Conservation (phyloP, 2,797 vertebrate species). For the Potorous gilbertii region DNA sequence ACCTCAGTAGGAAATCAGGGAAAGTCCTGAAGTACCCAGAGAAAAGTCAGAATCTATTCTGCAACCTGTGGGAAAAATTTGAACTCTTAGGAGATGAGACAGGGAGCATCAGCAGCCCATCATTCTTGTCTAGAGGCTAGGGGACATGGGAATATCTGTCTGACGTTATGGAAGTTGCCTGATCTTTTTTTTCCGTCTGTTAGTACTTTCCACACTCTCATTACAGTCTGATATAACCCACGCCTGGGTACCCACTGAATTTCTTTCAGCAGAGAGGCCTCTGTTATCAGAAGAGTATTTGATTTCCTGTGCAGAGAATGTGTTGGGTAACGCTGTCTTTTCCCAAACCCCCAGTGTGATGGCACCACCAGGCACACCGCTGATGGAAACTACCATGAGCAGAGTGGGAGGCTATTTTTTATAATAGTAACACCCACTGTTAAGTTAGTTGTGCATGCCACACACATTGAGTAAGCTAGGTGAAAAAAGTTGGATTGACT, state of each 20-base stretch:
- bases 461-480: neutral
- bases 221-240: neutral
- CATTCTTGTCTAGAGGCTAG: neutral
- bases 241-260: neutral
- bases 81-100: neutral
- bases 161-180: neutral
- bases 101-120: neutral
- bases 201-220: neutral
- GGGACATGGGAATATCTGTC: neutral
- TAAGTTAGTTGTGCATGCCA: slow-evolving; percentile 1
- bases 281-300: neutral
- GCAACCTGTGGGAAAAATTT: neutral
- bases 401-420: accelerated
- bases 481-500: neutral
- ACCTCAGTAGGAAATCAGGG: neutral
- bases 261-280: neutral
- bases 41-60: neutral
- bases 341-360: neutral
- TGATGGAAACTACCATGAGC: slow-evolving; percentile 4
- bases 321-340: neutral
- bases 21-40: neutral
- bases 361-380: neutral
- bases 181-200: neutral
- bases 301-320: neutral
- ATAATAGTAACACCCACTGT: neutral